Percentiles rank a stretch among this genome's conserved stretches.
These are phyloP conservation scores for Halichoeres trimaculatus DNA, from an alignment of 2,113 vertebrate species.

Conservation along the genomic window DNA sequence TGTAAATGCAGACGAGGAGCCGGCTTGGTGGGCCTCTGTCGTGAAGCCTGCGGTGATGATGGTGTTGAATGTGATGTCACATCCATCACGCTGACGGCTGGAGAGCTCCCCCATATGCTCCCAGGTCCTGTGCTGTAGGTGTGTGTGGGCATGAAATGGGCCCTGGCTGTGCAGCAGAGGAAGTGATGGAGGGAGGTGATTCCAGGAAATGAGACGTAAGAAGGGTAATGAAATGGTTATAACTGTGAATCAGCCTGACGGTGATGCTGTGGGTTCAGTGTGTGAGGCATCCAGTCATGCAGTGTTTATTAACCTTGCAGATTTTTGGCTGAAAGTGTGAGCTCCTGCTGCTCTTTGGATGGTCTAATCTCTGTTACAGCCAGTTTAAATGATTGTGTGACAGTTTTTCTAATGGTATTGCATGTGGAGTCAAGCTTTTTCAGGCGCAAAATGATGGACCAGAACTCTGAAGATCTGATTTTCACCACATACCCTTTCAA, in stretches of 20 bases:
- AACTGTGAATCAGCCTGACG: slow-evolving; percentile 43
- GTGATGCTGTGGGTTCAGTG: slow-evolving; percentile 43
- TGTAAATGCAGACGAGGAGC: slow-evolving; percentile 51
- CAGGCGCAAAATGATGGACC: not conserved
- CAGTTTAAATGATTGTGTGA: slow-evolving; percentile 8
- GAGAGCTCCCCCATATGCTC: slow-evolving; percentile 62
- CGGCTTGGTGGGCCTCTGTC: slow-evolving; percentile 36
- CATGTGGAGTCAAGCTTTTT: not conserved
- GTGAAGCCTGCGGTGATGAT: slow-evolving; percentile 41
- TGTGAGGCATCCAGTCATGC: slow-evolving; percentile 17
- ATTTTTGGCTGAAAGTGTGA: slow-evolving; percentile 11
- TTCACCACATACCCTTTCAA: too few relatives aligned
- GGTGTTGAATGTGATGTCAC: slow-evolving; percentile 54
- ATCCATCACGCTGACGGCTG: slow-evolving; percentile 70
- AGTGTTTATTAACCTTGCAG: slow-evolving; percentile 42
- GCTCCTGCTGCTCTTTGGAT: not conserved
- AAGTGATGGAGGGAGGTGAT: slow-evolving; percentile 53
- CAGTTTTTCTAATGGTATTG: not conserved
- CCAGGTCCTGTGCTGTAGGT: slow-evolving; percentile 27
- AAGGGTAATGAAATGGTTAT: slow-evolving; percentile 50
- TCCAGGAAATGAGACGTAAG: slow-evolving; percentile 58
- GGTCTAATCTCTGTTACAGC: slow-evolving; percentile 14
- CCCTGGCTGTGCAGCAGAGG: slow-evolving; percentile 47
- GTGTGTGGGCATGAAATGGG: slow-evolving; percentile 43
- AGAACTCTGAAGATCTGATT: not conserved